Percentiles rank a stretch among this genome's conserved stretches.
phyloP scores from a whole-genome alignment of 2,888 invertebrate genomes.

The Villa cingulata region DNA sequence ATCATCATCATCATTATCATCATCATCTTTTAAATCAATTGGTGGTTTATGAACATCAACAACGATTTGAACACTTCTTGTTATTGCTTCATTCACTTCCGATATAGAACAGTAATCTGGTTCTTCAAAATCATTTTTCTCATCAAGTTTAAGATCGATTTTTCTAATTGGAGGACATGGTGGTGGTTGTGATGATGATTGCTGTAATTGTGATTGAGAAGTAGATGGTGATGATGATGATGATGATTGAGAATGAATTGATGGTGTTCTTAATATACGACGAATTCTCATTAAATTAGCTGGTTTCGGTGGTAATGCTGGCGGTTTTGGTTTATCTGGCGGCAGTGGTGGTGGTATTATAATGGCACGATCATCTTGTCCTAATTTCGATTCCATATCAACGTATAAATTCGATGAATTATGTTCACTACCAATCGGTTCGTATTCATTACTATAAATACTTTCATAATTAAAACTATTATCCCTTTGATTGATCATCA shows the following conservation, averaged over 20 bases:
- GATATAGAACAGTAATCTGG: constrained; percentile 67
- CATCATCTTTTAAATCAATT: constrained; percentile 12
- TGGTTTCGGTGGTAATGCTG: constrained; percentile 67
- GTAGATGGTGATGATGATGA: no score
- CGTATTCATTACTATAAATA: constrained; percentile 62
- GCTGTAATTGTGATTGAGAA: no score
- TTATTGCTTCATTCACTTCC: constrained; percentile 40
- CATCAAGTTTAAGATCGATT: constrained; percentile 15
- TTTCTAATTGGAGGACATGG: constrained; percentile 34
- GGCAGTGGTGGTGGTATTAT: constrained; percentile 44
- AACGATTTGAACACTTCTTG: constrained; percentile 43
- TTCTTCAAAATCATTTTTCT: constrained; percentile 38
- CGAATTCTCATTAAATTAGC: constrained; percentile 52
- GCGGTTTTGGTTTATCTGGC: constrained; percentile 60
- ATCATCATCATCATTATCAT: no score
- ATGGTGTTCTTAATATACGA: constrained; percentile 16
- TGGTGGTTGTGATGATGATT: no score
- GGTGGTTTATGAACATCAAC: constrained; percentile 36
- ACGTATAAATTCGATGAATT: constrained; percentile 47
- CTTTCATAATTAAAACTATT: constrained; percentile 40
- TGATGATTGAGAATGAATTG: no score
- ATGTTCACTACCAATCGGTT: constrained; percentile 43
- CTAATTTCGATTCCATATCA: constrained; percentile 44
- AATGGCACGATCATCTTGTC: constrained; percentile 29
- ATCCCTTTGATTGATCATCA: constrained; percentile 32